Base-by-base conservation (phyloP, 2,113 vertebrate genomes). In the Austrofundulus limnaeus region DNA sequence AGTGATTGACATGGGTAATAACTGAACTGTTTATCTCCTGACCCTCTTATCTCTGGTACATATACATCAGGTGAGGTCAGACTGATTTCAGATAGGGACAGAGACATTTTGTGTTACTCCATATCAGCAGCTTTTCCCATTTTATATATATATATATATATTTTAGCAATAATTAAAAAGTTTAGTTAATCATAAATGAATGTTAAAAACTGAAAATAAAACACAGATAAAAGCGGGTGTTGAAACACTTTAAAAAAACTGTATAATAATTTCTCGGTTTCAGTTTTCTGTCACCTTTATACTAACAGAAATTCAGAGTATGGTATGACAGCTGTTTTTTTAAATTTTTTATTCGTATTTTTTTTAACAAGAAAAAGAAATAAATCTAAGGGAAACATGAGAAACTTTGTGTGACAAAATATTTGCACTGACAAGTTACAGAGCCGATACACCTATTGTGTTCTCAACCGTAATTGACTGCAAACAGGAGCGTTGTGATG, bases 381-480 rank as follows among this genome's bases (percentile, higher is more conserved):
- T 57, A 75, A 62, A 34, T 66, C 77, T 66, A 68, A 72, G 85
- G 83, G 72, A 67, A 82, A 79, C 75, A 81, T 4, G 25, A 28
- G 55, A 60, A 59, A 49, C 46, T 47, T 76, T 38, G 55, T 70
- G 62, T 69, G 64, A 69, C 75, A 81, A 85, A 82, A 74, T 90
- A 86, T 92, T 91, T 92, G 88, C 84, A 79, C 80, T 87, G 68
- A 69, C 25, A 75, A 81, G 85, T 74, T 77, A 72, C 75, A 71
- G 80, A 84, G 80, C 88, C 84, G 75, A 80, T 88, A 80, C 69
- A 79, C 68, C 86, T 87, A 90, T 91, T 86, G 84, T 88, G 91
- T 91, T 86, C 85, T 87, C 85, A 51, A 83, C 70, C 51, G 79
- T 92, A 91, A 92, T 91, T 91, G 91, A 92, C 90, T 91, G 88